These are phyloP conservation scores for Panopea generosa DNA, from an alignment of 2,888 invertebrate species.

Conservation along the genomic window DNA sequence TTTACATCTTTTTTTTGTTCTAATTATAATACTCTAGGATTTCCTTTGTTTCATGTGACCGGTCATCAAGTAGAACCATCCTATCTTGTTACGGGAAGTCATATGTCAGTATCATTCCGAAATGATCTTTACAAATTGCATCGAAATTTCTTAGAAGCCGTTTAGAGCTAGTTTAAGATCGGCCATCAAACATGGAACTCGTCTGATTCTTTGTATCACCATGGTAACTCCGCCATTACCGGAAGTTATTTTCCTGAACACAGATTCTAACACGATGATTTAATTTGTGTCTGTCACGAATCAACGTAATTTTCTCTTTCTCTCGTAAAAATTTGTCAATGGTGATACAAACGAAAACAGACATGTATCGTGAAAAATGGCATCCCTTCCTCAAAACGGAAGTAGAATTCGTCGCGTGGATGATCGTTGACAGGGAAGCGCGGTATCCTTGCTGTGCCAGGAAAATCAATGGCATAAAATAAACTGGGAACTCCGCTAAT, in stretches of 20 bases:
- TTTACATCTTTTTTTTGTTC: too few species aligned
- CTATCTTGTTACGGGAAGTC: constrained; percentile 45
- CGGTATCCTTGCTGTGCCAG: constrained; percentile 39
- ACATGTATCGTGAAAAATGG: constrained; percentile 51
- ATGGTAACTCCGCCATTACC: constrained; percentile 59
- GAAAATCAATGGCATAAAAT: background rate
- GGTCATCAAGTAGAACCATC: background rate
- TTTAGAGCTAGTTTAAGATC: constrained; percentile 61
- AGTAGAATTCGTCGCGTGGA: constrained; percentile 52
- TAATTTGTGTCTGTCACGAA: constrained; percentile 66
- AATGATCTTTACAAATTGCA: constrained; percentile 64
- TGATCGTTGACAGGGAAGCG: constrained; percentile 56
- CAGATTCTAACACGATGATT: constrained; percentile 58
- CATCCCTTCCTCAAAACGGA: constrained; percentile 52
- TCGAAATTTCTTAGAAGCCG: constrained; percentile 57
- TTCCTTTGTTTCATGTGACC: too few species aligned
- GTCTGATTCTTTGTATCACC: constrained; percentile 54
- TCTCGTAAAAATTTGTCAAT: constrained; percentile 59
- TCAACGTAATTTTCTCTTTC: constrained; percentile 58
- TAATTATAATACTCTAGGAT: too few species aligned
- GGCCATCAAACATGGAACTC: constrained; percentile 61
- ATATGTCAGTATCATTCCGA: constrained; percentile 56
- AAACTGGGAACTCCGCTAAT: background rate
- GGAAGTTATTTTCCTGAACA: constrained; percentile 66
- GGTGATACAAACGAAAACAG: constrained; percentile 62